Conservation (phyloP, 2,113 vertebrate species). For the Hydrochoerus hydrochaeris region DNA sequence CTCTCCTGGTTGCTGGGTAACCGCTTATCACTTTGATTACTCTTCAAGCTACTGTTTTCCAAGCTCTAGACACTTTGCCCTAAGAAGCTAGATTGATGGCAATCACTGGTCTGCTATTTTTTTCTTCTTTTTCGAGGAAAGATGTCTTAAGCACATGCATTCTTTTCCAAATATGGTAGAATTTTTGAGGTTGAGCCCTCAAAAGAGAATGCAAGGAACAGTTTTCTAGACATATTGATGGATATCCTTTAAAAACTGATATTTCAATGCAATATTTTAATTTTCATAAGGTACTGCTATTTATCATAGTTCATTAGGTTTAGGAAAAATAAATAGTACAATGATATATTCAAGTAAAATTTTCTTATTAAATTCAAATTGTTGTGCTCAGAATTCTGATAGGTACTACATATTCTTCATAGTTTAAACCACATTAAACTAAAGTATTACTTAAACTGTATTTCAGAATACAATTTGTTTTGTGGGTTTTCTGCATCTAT, state of each 20-base stretch:
- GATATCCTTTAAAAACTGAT: slow-evolving; percentile 25
- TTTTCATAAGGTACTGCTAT: background rate
- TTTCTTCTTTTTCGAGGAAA: background rate
- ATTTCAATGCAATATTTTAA: slow-evolving; percentile 20
- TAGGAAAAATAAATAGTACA: background rate
- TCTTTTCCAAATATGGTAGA: background rate
- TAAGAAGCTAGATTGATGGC: background rate
- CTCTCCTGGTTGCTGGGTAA: background rate
- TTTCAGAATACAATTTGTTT: background rate
- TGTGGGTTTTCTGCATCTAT: slow-evolving; percentile 31
- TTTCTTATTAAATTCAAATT: slow-evolving; percentile 38
- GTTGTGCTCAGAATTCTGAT: background rate
- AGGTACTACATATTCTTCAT: slow-evolving; percentile 14
- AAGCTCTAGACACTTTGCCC: background rate
- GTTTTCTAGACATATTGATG: slow-evolving; percentile 34
- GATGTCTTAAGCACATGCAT: background rate
- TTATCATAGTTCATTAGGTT: slow-evolving; percentile 4
- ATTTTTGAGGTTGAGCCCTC: background rate
- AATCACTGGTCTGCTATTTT: background rate
- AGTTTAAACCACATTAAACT: slow-evolving; percentile 35
- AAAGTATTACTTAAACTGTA: slow-evolving; percentile 36
- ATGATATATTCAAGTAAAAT: slow-evolving; percentile 43
- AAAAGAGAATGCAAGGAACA: slow-evolving; percentile 31
- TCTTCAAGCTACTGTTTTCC: background rate
- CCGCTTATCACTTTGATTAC: background rate